Evolutionary conservation across 2,113 vertebrate genomes (phyloP).

Genomic region (Rhynchomys soricoides): DNA sequence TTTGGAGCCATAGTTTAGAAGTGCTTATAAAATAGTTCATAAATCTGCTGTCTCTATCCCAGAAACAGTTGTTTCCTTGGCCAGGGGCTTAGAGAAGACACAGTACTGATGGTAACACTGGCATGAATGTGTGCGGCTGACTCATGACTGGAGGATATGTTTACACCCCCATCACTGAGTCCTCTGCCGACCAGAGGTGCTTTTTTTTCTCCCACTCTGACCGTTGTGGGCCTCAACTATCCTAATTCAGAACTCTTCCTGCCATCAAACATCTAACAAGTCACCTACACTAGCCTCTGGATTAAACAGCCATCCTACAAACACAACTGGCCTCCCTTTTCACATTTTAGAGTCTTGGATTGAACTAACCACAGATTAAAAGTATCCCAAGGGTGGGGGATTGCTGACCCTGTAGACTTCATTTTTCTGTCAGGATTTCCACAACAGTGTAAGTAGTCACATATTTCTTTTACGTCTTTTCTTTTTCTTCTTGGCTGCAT

Average conservation of each 20-base stretch:
- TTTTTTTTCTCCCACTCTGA: no score
- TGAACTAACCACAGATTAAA: not conserved
- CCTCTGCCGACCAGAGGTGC: not conserved
- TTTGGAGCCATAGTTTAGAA: slow-evolving; percentile 44
- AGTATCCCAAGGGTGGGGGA: not conserved
- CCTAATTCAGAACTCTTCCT: not conserved
- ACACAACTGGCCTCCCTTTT: not conserved
- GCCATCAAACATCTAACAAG: not conserved
- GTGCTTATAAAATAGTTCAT: slow-evolving; percentile 53
- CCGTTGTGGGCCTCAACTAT: not conserved
- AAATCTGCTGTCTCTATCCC: slow-evolving; percentile 53
- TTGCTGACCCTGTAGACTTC: not conserved
- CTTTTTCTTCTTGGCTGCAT: not conserved
- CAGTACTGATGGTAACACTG: not conserved
- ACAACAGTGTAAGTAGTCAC: not conserved
- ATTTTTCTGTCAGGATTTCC: not conserved
- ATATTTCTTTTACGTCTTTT: not conserved
- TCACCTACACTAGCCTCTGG: not conserved
- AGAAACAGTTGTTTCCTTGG: not conserved
- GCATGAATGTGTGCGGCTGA: not conserved
- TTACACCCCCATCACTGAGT: not conserved
- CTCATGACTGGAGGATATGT: not conserved
- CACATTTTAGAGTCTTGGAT: not conserved
- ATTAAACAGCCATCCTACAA: not conserved
- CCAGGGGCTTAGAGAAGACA: slow-evolving; percentile 27